Evolutionary conservation across 2,113 vertebrate species (phyloP), one percentile per base, ranked within the genome.

Genomic region (Lucifuga dentata): DNA sequence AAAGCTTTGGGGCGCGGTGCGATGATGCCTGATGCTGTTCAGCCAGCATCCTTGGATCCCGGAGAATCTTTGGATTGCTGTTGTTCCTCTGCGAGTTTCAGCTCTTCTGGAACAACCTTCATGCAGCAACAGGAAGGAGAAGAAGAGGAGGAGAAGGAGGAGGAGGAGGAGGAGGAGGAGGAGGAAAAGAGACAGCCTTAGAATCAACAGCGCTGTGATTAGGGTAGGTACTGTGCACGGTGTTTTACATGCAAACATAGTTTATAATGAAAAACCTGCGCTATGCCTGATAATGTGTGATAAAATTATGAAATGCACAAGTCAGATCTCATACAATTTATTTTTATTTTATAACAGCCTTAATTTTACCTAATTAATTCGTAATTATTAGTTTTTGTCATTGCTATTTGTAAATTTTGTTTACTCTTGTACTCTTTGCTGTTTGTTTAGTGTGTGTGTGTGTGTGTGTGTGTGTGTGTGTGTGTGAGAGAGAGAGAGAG

Each of bases 141-240:
- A 32, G 48, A 57, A n/a, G 44, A 66, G 7, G 62, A 61, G 11
- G 24, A 52, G 13, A 59, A 61, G 40, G 52, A 73, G 12, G 63
- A 64, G 16, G 67, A 69, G 53, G 39, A 43, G 15, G 61, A 56
- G 52, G 53, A 64, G n/a, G 23, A 60, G 40, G 48, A 51, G 35
- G 64, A 48, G 38, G 46, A 69, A 63, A 63, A 49, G 71, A 63
- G 69, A 79, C 44, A 24, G 15, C 24, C 16, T 13, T 21, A 29
- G n/a, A 35, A 32, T 20, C 62, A 44, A 33, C 46, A 36, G 24
- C 43, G 67, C 45, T 63, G 71, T 76, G 65, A 49, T 65, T 23
- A 84, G 89, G 89, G 90, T 91, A 84, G 78, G 90, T 88, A 57
- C n/a, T n/a, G n/a, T 86, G 78, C 76, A 26, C 35, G 57, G 32